Evolutionary conservation across 2,113 vertebrate genomes (phyloP).

Genomic region (Muscicapa adusta): DNA sequence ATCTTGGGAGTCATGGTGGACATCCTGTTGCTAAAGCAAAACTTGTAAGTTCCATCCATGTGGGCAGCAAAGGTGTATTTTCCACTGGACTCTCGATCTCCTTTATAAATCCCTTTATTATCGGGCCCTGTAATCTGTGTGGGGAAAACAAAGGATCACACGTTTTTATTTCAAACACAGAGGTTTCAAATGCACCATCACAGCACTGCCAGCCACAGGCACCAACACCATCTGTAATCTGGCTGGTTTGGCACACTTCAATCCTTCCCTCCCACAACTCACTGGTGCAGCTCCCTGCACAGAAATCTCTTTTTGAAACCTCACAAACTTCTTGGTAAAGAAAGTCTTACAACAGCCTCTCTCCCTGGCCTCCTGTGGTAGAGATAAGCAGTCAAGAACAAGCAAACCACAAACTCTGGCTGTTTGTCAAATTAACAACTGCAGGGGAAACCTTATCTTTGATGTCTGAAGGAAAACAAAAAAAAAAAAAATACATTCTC

Average conservation of each 20-base stretch:
- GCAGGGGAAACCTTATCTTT: background rate
- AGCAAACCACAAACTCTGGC: background rate
- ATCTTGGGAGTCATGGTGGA: constrained; percentile 99
- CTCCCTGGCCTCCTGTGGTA: background rate
- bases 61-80: constrained; percentile 98
- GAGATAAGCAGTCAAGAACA: background rate
- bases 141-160: background rate
- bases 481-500: background rate
- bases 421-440: background rate
- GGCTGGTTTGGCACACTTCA: background rate
- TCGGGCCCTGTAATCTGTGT: constrained; percentile 94
- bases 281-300: background rate
- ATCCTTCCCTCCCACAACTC: background rate
- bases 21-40: constrained; percentile 99
- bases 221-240: background rate
- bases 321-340: background rate
- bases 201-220: background rate
- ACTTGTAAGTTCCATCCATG: constrained; percentile 97
- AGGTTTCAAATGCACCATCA: background rate
- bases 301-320: background rate
- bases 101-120: constrained; percentile 96
- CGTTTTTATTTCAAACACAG: background rate
- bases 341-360: background rate
- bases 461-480: background rate
- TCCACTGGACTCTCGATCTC: constrained; percentile 95